phyloP scores from a whole-genome alignment of 2,888 invertebrate species.

The Pammene fasciana region DNA sequence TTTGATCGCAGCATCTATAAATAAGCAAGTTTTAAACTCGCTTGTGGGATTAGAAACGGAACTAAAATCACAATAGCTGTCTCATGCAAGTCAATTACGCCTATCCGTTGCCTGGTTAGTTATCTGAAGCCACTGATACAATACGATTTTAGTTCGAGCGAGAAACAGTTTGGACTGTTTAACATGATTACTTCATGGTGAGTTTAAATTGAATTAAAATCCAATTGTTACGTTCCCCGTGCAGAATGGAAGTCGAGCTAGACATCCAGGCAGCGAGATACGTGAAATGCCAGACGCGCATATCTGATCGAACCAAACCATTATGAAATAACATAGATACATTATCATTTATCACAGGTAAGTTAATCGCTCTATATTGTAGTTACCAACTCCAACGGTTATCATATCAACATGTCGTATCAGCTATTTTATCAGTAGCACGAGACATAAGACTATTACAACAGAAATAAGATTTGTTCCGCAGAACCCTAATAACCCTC shows the following conservation, averaged over 20 bases:
- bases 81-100: constrained; percentile 80
- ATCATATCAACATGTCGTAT: constrained; percentile 1
- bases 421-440: constrained; percentile 9
- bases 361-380: constrained; percentile 1
- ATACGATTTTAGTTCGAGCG: constrained; percentile 69
- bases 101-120: constrained; percentile 77
- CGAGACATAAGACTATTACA: neutral
- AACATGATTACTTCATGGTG: constrained; percentile 66
- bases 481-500: neutral
- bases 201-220: constrained; percentile 67
- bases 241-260: constrained; percentile 24
- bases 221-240: constrained; percentile 52
- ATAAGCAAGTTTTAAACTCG: neutral
- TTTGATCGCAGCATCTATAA: too few relatives aligned
- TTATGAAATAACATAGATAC: constrained; percentile 31
- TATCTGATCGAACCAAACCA: constrained; percentile 44
- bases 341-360: constrained; percentile 2
- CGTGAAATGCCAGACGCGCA: constrained; percentile 44
- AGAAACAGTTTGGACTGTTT: constrained; percentile 69
- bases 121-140: constrained; percentile 71
- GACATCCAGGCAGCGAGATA: constrained; percentile 32
- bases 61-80: constrained; percentile 74
- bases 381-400: constrained; percentile 7
- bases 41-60: constrained; percentile 42
- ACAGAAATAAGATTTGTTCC: constrained; percentile 4